Evolutionary conservation across 1,140 invertebrate species (phyloP).

Genomic region (Scaptodrosophila lebanonensis): DNA sequence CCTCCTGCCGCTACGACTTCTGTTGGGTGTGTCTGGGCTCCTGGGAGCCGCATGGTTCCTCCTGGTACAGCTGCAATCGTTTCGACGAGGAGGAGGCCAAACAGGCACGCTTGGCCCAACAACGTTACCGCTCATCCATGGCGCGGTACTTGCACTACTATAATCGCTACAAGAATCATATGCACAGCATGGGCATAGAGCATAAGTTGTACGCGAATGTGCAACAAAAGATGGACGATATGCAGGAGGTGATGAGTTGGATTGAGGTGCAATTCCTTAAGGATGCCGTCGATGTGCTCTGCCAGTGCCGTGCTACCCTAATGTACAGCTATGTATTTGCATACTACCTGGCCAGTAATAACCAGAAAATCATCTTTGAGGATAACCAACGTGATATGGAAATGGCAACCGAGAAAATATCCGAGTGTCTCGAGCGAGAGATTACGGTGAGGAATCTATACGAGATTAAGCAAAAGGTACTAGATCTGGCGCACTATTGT

Average conservation of each 20-base stretch:
- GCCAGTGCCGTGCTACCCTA: conserved; percentile 96
- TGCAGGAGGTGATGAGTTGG: conserved; percentile 99
- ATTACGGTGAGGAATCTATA: conserved; percentile 97
- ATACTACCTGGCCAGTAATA: conserved; percentile 97
- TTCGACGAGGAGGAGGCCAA: conserved; percentile 98
- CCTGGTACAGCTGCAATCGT: conserved; percentile 99
- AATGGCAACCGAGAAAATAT: conserved; percentile 96
- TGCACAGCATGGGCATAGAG: conserved; percentile 98
- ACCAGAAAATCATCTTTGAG: conserved; percentile 99
- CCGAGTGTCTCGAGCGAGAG: conserved; percentile 97
- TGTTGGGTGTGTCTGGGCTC: conserved; percentile 99
- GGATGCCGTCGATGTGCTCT: conserved; percentile 97
- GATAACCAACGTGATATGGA: conserved; percentile 99
- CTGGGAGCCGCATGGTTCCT: conserved; percentile 99
- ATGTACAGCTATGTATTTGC: conserved; percentile 99
- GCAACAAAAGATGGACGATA: conserved; percentile 99
- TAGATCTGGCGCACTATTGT: conserved; percentile 95
- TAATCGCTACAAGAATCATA: conserved; percentile 99
- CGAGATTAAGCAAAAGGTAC: conserved; percentile 99
- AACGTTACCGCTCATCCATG: conserved; percentile 91
- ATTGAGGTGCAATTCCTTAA: conserved; percentile 99
- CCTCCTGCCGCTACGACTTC: conserved; percentile 98
- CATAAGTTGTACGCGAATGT: conserved; percentile 95
- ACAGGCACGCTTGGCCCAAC: conserved; percentile 95
- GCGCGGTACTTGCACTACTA: conserved; percentile 93